Evolutionary conservation across 2,113 vertebrate genomes (phyloP).

Genomic region (Malaclemys terrapin): DNA sequence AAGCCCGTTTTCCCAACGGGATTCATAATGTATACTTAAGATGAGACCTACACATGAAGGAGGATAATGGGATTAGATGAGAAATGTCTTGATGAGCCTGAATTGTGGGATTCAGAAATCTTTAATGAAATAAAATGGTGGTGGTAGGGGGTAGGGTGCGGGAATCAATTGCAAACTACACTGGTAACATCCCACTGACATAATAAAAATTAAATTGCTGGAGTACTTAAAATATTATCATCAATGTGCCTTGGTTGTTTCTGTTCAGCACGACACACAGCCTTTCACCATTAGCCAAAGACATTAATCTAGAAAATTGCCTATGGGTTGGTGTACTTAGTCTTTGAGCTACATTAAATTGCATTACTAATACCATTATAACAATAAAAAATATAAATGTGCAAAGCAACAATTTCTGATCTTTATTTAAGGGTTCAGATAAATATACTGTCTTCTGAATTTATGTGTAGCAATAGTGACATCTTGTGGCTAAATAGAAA

Average conservation of each 20-base stretch:
- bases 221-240: fast-evolving
- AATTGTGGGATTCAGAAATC: background rate
- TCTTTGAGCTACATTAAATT: background rate
- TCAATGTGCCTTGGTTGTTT: fast-evolving
- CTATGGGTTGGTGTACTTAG: fast-evolving
- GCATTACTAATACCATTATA: fast-evolving
- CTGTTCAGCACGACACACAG: fast-evolving
- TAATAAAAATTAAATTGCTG: fast-evolving
- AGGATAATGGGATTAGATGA: background rate
- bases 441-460: background rate
- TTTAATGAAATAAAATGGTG: background rate
- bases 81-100: fast-evolving
- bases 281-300: fast-evolving
- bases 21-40: background rate
- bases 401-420: background rate
- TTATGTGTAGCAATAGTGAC: slow-evolving; percentile 40
- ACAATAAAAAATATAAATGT: background rate
- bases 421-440: slow-evolving; percentile 15
- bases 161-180: fast-evolving
- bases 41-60: background rate
- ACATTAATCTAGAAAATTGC: background rate
- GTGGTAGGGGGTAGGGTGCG: background rate
- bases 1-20: background rate
- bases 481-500: slow-evolving; percentile 47
- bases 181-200: background rate